Evolutionary conservation across 2,113 vertebrate genomes (phyloP).

Genomic region (Phaetusa simplex): DNA sequence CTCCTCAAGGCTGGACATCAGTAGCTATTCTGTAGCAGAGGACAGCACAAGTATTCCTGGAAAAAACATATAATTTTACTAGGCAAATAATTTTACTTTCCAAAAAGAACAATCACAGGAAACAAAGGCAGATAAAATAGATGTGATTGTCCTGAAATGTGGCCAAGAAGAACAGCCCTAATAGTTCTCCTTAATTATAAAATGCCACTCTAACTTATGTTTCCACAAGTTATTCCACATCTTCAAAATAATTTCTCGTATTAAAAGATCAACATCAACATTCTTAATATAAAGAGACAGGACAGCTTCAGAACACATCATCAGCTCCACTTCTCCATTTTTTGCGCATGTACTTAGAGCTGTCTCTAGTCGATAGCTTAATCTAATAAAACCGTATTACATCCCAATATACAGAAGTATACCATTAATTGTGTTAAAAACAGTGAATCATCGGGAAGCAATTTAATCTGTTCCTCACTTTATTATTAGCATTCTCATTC

Average conservation of each 20-base stretch:
- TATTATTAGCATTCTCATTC: not conserved
- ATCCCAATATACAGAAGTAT: not conserved
- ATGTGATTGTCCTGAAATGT: not conserved
- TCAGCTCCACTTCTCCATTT: not conserved
- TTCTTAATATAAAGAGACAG: not conserved
- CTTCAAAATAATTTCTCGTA: not conserved
- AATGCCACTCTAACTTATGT: not conserved
- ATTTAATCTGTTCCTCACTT: not conserved
- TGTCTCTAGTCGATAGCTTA: not conserved
- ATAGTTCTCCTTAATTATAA: not conserved
- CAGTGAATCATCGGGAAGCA: not conserved
- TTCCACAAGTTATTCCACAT: not conserved
- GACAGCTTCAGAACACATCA: not conserved
- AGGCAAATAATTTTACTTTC: not conserved
- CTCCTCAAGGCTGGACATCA: not conserved
- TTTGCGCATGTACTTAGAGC: not conserved
- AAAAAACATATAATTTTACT: not conserved
- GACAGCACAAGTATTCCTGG: not conserved
- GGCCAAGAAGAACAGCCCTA: not conserved
- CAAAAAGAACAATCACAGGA: not conserved
- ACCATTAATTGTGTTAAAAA: not conserved
- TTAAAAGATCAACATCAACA: not conserved
- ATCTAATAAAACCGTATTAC: not conserved
- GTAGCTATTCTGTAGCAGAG: not conserved
- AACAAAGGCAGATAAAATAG: not conserved